Conservation (phyloP, 2,888 invertebrate genomes). For the Lithosia quadra region DNA sequence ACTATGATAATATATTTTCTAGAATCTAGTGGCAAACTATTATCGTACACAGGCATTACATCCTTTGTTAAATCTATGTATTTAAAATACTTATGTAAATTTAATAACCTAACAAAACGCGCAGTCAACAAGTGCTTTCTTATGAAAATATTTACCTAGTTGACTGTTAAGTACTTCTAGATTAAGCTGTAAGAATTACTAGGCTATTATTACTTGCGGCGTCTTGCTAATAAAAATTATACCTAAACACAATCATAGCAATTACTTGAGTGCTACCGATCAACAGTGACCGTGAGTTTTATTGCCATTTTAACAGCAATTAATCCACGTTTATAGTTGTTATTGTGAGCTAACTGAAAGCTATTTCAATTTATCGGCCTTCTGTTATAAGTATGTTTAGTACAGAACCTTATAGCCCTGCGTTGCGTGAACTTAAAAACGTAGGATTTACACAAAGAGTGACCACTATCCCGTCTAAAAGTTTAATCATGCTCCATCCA, state of each 20-base stretch:
- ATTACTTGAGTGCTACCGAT: not conserved
- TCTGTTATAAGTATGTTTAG: not conserved
- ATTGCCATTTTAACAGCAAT: not conserved
- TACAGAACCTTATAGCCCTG: not conserved
- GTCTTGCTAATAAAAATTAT: not conserved
- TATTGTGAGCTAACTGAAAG: not conserved
- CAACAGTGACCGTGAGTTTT: not conserved
- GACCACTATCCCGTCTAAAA: no score
- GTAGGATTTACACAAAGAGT: no score
- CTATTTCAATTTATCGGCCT: not conserved
- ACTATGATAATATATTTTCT: no score
- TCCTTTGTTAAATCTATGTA: not conserved
- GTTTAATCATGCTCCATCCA: no score
- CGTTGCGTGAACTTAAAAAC: no score
- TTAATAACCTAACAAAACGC: no score
- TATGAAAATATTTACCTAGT: no score
- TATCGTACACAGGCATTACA: not conserved
- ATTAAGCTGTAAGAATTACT: not conserved
- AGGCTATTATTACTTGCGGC: not conserved
- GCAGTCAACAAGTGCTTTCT: no score
- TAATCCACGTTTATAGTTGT: not conserved
- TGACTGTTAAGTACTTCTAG: no score
- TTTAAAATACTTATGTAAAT: no score
- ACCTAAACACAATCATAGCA: not conserved
- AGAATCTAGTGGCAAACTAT: not conserved